Conservation (phyloP, 2,888 invertebrate species). For the Athetis lepigone region DNA sequence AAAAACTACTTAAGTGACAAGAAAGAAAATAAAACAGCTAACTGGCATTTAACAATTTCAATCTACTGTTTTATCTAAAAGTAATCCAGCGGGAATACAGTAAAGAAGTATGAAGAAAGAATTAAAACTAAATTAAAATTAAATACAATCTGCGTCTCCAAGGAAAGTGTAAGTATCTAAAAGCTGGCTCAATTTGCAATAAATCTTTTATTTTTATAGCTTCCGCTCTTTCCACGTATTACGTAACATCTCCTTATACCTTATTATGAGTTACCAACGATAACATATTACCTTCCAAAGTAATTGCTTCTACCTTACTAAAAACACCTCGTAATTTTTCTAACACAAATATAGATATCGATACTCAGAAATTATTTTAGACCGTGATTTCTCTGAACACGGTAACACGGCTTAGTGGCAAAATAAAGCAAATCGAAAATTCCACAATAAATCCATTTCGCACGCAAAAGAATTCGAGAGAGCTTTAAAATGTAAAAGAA, state of each 20-base stretch:
- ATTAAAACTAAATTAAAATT: constrained; percentile 26
- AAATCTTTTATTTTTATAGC: constrained; percentile 49
- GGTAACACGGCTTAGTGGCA: constrained; percentile 43
- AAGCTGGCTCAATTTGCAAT: constrained; percentile 31
- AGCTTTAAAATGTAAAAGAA: constrained; percentile 61
- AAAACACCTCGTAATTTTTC: background rate
- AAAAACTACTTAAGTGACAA: background rate
- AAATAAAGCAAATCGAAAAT: constrained; percentile 60
- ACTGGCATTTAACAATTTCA: constrained; percentile 10
- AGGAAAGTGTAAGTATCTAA: constrained; percentile 20
- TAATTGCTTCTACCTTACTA: constrained; percentile 8
- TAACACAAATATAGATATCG: background rate
- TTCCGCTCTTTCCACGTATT: constrained; percentile 46
- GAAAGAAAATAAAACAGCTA: background rate
- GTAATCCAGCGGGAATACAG: background rate
- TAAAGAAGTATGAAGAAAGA: background rate
- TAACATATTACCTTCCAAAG: constrained; percentile 23
- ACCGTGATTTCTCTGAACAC: constrained; percentile 8
- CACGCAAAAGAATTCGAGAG: constrained; percentile 61
- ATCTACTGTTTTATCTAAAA: constrained; percentile 9
- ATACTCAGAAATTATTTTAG: background rate
- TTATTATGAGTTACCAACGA: constrained; percentile 14
- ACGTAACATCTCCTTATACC: constrained; percentile 21
- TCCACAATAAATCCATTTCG: constrained; percentile 57
- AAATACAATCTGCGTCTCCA: constrained; percentile 14